These are phyloP conservation scores for Plectrocnemia conspersa DNA, from an alignment of 1,140 invertebrate species.

Conservation along the genomic window DNA sequence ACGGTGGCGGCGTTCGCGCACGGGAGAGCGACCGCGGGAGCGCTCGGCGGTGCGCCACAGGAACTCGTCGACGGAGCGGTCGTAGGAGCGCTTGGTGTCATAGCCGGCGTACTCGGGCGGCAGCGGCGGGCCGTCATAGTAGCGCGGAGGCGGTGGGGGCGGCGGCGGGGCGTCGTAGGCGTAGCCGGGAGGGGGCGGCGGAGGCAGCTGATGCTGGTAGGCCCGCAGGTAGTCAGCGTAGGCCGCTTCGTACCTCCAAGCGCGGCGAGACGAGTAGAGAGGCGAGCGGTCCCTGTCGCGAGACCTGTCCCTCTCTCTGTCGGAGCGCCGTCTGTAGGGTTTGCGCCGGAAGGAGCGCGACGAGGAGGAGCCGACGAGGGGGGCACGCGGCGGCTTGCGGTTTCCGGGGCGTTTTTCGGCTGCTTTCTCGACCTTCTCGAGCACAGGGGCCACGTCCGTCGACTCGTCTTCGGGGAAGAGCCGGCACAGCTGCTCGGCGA, in stretches of 20 bases:
- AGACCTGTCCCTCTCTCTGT: slow-evolving; percentile 56
- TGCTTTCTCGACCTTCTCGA: slow-evolving; percentile 83
- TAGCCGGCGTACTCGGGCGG: slow-evolving; percentile 53
- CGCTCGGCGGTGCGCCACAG: slow-evolving; percentile 74
- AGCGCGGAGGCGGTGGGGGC: slow-evolving; percentile 66
- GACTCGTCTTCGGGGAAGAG: slow-evolving; percentile 91
- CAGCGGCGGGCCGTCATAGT: slow-evolving; percentile 68
- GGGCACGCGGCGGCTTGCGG: slow-evolving; percentile 49
- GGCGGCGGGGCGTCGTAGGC: slow-evolving; percentile 67
- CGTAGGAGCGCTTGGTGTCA: slow-evolving; percentile 73
- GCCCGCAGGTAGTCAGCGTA: slow-evolving; percentile 74
- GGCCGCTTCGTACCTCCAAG: slow-evolving; percentile 59
- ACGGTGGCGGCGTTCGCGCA: slow-evolving; percentile 50
- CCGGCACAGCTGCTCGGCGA: slow-evolving; percentile 90
- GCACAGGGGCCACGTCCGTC: slow-evolving; percentile 85
- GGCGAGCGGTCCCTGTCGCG: slow-evolving; percentile 44
- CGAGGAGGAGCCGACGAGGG: slow-evolving; percentile 42
- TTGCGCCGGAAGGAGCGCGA: slow-evolving; percentile 49
- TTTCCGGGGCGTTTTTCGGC: slow-evolving; percentile 53
- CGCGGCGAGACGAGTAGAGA: slow-evolving; percentile 48
- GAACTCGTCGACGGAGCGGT: slow-evolving; percentile 87
- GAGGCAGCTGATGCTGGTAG: slow-evolving; percentile 74
- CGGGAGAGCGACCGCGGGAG: slow-evolving; percentile 52
- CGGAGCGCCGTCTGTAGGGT: slow-evolving; percentile 52
- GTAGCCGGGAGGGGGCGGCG: slow-evolving; percentile 59